These are phyloP conservation scores for Micromys minutus DNA, from an alignment of 2,113 vertebrate species.

Conservation along the genomic window DNA sequence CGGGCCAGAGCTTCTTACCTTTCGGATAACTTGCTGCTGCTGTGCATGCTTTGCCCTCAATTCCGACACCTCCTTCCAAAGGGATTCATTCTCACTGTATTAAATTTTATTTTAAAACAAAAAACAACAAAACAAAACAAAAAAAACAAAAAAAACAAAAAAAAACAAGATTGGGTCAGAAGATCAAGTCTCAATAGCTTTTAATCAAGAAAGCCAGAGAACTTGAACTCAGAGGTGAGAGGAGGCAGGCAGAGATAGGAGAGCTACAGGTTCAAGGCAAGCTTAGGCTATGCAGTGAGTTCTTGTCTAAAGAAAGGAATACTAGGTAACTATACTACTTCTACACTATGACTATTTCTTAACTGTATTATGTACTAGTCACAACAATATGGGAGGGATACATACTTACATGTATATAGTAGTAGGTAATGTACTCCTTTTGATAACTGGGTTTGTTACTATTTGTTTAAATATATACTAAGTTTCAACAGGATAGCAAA, in stretches of 20 bases:
- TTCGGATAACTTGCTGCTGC: conserved; percentile 96
- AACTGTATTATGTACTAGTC: background rate
- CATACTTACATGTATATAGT: background rate
- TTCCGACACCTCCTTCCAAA: conserved; percentile 96
- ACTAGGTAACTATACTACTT: background rate
- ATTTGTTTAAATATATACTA: conserved; percentile 41
- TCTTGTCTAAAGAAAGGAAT: background rate
- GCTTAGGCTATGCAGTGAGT: background rate
- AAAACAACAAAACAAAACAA: conserved; percentile 17
- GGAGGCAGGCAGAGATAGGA: background rate
- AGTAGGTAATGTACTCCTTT: background rate
- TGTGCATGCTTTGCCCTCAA: conserved; percentile 94
- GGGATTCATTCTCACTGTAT: conserved; percentile 94
- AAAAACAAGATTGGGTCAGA: conserved; percentile 3
- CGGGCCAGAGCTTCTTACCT: conserved; percentile 84
- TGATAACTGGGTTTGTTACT: conserved; percentile 9
- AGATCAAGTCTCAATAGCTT: background rate
- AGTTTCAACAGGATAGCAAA: conserved; percentile 18
- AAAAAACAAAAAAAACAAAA: background rate
- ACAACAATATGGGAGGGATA: background rate
- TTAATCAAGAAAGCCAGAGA: conserved; percentile 3
- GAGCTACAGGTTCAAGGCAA: background rate
- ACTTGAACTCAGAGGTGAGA: background rate
- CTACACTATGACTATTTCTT: background rate
- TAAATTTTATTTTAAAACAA: conserved; percentile 61